Conservation (phyloP, 2,113 vertebrate genomes). For the Stomatorhinus ivindoensis region DNA sequence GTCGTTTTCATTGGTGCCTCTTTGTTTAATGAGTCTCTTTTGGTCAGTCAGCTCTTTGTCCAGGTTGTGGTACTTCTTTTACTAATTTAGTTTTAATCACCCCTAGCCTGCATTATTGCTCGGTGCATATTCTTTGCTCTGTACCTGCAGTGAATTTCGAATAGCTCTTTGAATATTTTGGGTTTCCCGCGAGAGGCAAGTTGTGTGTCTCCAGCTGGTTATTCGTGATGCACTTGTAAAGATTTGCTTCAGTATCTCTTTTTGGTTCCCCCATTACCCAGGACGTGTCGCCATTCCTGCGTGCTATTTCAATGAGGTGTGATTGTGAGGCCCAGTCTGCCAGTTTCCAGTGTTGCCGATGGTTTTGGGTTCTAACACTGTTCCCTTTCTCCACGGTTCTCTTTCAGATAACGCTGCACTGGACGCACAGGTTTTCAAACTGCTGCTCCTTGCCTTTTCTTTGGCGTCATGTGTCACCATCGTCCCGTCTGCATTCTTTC, state of each 20-base stretch:
- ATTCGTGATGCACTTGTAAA: neutral
- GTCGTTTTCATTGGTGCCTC: neutral
- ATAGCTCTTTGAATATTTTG: neutral
- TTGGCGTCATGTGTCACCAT: conserved; percentile 57
- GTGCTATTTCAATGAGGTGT: neutral
- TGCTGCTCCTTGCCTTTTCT: conserved; percentile 48
- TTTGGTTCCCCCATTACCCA: neutral
- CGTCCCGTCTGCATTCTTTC: conserved; percentile 62
- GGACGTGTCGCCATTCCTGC: neutral
- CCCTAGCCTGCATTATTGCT: neutral
- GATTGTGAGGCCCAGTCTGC: neutral
- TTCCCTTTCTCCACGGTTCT: conserved; percentile 69
- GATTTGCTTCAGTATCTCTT: neutral
- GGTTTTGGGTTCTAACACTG: conserved; percentile 57
- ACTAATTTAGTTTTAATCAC: neutral
- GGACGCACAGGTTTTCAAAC: conserved; percentile 91
- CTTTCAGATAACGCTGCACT: conserved; percentile 89
- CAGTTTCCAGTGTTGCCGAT: neutral
- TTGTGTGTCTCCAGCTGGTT: neutral
- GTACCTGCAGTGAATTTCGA: neutral
- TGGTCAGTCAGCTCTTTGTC: neutral
- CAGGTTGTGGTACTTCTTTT: neutral
- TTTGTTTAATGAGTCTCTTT: neutral
- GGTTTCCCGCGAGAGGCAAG: neutral
- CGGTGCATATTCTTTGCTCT: neutral